These are phyloP conservation scores for Pelobates fuscus DNA, from an alignment of 2,113 vertebrate species.

Conservation along the genomic window DNA sequence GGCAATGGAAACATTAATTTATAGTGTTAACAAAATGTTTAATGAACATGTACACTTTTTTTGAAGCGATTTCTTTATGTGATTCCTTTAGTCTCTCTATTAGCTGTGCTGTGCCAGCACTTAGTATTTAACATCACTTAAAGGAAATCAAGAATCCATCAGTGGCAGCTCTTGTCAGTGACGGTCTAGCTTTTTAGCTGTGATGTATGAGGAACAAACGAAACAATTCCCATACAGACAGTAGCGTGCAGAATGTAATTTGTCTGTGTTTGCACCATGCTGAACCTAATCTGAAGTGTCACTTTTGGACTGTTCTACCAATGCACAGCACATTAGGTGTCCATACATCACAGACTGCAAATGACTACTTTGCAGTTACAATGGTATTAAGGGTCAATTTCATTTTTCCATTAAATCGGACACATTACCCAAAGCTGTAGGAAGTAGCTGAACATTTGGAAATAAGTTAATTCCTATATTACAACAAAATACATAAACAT, in stretches of 20 bases:
- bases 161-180: slow-evolving; percentile 32
- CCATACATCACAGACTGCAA: slow-evolving; percentile 24
- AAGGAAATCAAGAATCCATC: slow-evolving; percentile 36
- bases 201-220: slow-evolving; percentile 36
- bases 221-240: slow-evolving; percentile 37
- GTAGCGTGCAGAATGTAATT: slow-evolving; percentile 5
- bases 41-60: slow-evolving; percentile 7
- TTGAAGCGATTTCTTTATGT: slow-evolving; percentile 21
- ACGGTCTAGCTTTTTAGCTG: slow-evolving; percentile 40
- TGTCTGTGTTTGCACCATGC: slow-evolving; percentile 43
- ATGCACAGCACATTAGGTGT: slow-evolving; percentile 18
- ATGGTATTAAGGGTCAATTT: neutral
- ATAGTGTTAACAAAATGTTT: neutral
- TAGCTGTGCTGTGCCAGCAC: slow-evolving; percentile 29
- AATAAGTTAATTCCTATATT: neutral
- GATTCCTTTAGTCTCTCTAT: slow-evolving; percentile 39
- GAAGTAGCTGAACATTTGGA: neutral
- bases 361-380: neutral
- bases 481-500: neutral
- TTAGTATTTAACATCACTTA: slow-evolving; percentile 32
- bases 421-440: neutral
- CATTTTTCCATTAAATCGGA: neutral
- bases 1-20: neutral
- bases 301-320: slow-evolving; percentile 12
- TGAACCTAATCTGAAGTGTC: slow-evolving; percentile 18